Conservation (phyloP, 2,888 invertebrate species). For the Ferdinandea cuprea region DNA sequence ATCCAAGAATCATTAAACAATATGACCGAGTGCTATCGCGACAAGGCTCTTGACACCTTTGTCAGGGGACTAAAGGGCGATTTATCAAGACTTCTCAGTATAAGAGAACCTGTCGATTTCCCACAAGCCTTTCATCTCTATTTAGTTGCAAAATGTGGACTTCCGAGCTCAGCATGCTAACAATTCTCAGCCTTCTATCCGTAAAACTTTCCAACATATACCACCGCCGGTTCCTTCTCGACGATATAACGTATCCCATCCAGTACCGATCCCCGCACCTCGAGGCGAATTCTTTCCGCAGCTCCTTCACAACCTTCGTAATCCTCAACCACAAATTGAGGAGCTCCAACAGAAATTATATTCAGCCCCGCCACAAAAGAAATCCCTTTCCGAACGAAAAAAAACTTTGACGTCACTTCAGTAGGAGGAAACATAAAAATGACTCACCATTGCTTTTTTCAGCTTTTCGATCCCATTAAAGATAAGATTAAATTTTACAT, state of each 20-base stretch:
- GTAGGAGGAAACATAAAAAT: constrained; percentile 48
- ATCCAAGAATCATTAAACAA: constrained; percentile 22
- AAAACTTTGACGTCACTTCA: constrained; percentile 15
- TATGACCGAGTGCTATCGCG: constrained; percentile 11
- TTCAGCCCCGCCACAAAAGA: not conserved
- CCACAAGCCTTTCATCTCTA: constrained; percentile 7
- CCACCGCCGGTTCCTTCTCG: constrained; percentile 23
- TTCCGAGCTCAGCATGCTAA: constrained; percentile 18
- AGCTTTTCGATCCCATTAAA: constrained; percentile 24
- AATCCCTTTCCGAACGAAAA: constrained; percentile 9
- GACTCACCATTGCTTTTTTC: constrained; percentile 25
- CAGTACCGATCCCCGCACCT: constrained; percentile 21
- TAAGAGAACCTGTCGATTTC: constrained; percentile 12
- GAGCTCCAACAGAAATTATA: constrained; percentile 27
- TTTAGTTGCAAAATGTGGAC: constrained; percentile 22
- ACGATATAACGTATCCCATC: not conserved
- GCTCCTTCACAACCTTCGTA: constrained; percentile 39
- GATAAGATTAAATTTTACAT: constrained; percentile 24
- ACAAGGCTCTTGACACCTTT: constrained; percentile 21
- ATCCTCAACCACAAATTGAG: constrained; percentile 27
- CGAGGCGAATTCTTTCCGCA: constrained; percentile 49
- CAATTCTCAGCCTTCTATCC: constrained; percentile 1
- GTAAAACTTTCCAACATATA: constrained; percentile 14
- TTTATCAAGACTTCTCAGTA: constrained; percentile 19
- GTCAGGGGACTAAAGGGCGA: no score